phyloP scores from a whole-genome alignment of 2,797 vertebrate species.

The Arnoldichthys spilopterus region DNA sequence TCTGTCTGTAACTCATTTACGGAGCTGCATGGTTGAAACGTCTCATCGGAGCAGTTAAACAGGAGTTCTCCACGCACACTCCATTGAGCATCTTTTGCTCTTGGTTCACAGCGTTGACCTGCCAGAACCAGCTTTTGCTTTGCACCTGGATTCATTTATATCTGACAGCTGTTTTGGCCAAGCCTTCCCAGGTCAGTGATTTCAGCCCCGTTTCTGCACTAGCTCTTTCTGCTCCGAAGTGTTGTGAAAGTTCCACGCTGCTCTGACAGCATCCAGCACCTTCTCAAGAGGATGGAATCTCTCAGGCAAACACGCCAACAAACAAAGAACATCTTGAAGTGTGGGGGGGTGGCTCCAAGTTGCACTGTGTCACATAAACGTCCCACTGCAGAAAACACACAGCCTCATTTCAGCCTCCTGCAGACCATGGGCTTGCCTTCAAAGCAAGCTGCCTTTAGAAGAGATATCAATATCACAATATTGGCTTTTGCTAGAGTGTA shows the following conservation, averaged over 20 bases:
- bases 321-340: constrained; percentile 20
- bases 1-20: neutral
- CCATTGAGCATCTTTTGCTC: constrained; percentile 10
- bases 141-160: constrained; percentile 28
- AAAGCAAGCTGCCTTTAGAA: neutral
- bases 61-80: neutral
- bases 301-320: constrained; percentile 16
- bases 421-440: neutral
- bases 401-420: neutral
- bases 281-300: constrained; percentile 21
- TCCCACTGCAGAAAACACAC: neutral
- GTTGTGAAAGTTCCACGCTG: constrained; percentile 8
- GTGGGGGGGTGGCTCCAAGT: neutral
- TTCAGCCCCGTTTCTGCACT: neutral
- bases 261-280: constrained; percentile 32
- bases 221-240: constrained; percentile 28
- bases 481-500: neutral
- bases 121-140: constrained; percentile 7
- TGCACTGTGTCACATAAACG: neutral
- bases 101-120: constrained; percentile 16
- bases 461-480: neutral
- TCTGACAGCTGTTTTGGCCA: constrained; percentile 27
- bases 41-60: neutral
- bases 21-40: neutral
- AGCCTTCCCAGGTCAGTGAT: neutral